phyloP scores from a whole-genome alignment of 2,888 invertebrate genomes.

The Dione juno region DNA sequence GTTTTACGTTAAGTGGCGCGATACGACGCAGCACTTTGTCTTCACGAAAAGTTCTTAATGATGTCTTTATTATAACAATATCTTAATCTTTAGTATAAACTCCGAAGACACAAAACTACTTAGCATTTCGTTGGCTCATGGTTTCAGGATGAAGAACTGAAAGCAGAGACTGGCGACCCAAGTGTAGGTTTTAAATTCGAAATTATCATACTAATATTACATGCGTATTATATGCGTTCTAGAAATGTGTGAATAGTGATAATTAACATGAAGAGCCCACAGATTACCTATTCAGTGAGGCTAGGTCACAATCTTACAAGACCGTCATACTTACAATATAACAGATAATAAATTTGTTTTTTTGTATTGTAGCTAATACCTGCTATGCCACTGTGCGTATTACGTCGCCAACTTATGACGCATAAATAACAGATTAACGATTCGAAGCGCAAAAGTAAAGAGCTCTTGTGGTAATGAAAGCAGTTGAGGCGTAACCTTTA shows the following conservation, averaged over 20 bases:
- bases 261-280: too few relatives aligned
- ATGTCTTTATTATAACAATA: not conserved
- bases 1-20: not conserved
- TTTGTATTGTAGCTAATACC: slow-evolving; percentile 3
- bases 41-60: not conserved
- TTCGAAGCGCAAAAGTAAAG: slow-evolving; percentile 34
- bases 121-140: too few relatives aligned
- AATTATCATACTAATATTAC: too few relatives aligned
- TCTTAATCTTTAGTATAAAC: not conserved
- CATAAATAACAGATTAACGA: slow-evolving; percentile 33
- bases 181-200: too few relatives aligned
- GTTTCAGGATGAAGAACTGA: too few relatives aligned
- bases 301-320: not conserved
- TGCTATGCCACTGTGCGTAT: slow-evolving; percentile 1
- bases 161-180: too few relatives aligned
- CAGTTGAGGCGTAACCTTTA: slow-evolving; percentile 36
- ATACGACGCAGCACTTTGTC: not conserved
- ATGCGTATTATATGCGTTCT: too few relatives aligned
- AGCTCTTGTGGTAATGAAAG: slow-evolving; percentile 38
- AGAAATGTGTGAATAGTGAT: too few relatives aligned
- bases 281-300: too few relatives aligned
- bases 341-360: not conserved
- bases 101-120: too few relatives aligned
- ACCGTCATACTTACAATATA: not conserved
- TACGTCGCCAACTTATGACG: slow-evolving; percentile 16